Evolutionary conservation across 1,140 invertebrate genomes (phyloP).

Genomic region (Drosophila varians): DNA sequence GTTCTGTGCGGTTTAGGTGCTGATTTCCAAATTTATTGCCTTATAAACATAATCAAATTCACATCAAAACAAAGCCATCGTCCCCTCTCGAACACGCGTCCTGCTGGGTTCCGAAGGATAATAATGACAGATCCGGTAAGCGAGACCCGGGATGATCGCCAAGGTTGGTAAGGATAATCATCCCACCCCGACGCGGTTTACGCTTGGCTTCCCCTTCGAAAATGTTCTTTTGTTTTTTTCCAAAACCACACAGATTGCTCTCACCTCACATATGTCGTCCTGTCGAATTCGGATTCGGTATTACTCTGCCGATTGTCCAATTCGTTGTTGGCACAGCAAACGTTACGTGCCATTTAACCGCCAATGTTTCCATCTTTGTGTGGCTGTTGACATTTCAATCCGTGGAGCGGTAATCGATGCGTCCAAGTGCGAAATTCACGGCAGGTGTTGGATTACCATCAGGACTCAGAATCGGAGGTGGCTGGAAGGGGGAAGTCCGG

Average conservation of each 20-base stretch:
- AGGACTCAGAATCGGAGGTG: not conserved
- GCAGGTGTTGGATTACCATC: conserved; percentile 63
- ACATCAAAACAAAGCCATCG: conserved; percentile 64
- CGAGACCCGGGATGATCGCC: conserved; percentile 21
- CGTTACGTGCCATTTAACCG: conserved; percentile 69
- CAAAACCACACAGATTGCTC: conserved; percentile 57
- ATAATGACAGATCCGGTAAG: conserved; percentile 51
- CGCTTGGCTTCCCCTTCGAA: conserved; percentile 27
- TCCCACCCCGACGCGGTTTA: conserved; percentile 46
- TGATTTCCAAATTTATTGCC: conserved; percentile 64
- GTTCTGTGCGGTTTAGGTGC: conserved; percentile 18
- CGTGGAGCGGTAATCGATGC: conserved; percentile 51
- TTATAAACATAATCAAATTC: conserved; percentile 77
- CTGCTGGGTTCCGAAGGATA: conserved; percentile 45
- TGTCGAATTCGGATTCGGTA: not conserved
- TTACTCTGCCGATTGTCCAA: conserved; percentile 38
- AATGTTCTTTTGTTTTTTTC: not conserved
- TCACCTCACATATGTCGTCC: conserved; percentile 59
- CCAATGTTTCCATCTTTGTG: conserved; percentile 14
- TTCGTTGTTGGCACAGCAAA: conserved; percentile 50
- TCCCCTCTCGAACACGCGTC: conserved; percentile 33
- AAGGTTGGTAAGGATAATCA: conserved; percentile 27
- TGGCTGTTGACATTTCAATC: conserved; percentile 56
- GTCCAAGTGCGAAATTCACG: conserved; percentile 45
- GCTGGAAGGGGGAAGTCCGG: not conserved